phyloP scores from a whole-genome alignment of 2,797 vertebrate species.

The Syncerus caffer region DNA sequence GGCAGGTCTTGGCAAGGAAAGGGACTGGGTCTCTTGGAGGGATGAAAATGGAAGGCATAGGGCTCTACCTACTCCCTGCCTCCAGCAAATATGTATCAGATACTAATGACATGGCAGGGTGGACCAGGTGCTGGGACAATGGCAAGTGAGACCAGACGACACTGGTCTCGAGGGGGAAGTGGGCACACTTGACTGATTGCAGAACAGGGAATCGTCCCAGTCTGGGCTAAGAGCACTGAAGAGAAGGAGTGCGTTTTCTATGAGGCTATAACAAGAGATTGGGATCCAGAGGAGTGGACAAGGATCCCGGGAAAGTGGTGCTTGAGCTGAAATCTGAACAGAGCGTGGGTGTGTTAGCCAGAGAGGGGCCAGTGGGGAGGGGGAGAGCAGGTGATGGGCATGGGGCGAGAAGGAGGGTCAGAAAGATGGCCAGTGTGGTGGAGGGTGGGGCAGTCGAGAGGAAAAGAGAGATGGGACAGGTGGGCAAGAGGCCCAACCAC shows the following conservation, averaged over 20 bases:
- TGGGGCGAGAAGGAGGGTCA: neutral
- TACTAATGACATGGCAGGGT: neutral
- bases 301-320: neutral
- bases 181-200: accelerated
- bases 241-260: neutral
- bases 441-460: neutral
- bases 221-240: neutral
- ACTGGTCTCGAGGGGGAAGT: accelerated
- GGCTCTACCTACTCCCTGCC: neutral
- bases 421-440: neutral
- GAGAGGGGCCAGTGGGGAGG: neutral
- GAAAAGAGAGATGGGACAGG: neutral
- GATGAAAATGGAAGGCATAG: neutral
- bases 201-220: too few species aligned
- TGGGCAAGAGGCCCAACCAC: neutral
- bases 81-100: too few species aligned
- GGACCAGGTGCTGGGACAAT: neutral
- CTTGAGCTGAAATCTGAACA: neutral
- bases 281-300: neutral
- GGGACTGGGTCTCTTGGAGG: neutral
- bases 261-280: neutral
- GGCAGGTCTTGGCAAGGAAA: neutral
- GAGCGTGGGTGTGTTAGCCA: neutral
- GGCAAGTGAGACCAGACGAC: accelerated
- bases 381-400: neutral